phyloP scores from a whole-genome alignment of 2,888 invertebrate genomes.

The Girardia tigrina region DNA sequence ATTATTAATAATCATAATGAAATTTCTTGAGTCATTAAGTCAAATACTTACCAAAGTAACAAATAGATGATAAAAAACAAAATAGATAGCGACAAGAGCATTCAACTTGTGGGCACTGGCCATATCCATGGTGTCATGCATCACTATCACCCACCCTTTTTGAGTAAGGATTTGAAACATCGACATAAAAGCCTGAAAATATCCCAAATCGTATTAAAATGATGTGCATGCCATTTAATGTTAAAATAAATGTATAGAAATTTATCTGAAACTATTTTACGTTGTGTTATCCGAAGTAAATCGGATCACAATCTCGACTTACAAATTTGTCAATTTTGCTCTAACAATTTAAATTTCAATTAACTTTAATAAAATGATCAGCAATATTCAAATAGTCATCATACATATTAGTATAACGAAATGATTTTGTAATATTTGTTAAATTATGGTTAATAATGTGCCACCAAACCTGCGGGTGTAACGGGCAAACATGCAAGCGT shows the following conservation, averaged over 20 bases:
- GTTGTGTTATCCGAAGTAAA: no score
- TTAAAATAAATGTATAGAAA: no score
- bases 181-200: slow-evolving; percentile 81
- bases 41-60: slow-evolving; percentile 83
- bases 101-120: slow-evolving; percentile 50
- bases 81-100: slow-evolving; percentile 88
- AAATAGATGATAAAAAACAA: slow-evolving; percentile 92
- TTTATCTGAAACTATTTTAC: no score
- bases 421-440: no score
- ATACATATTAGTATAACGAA: no score
- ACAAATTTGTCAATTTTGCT: no score
- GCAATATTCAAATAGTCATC: no score
- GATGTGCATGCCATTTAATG: neutral
- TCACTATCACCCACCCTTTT: slow-evolving; percentile 99
- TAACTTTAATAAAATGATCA: no score
- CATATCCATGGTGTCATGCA: slow-evolving; percentile 82
- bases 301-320: no score
- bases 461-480: neutral
- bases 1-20: no score
- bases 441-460: neutral
- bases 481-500: neutral
- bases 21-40: no score
- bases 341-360: no score
- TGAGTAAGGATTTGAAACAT: slow-evolving; percentile 99
- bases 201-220: neutral